Conservation (phyloP, 2,888 invertebrate genomes). For the Catonia carolina region DNA sequence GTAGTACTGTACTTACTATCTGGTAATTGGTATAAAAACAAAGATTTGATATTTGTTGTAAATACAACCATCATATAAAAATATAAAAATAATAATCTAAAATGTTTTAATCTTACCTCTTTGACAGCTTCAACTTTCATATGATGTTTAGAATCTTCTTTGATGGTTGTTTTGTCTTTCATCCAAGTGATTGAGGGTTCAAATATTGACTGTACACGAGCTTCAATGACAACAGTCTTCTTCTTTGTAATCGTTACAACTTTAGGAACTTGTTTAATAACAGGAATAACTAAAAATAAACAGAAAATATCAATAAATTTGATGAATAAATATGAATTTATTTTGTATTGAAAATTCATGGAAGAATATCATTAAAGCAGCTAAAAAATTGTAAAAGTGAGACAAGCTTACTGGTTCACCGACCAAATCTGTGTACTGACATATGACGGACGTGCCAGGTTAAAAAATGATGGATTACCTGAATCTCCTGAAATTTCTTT, state of each 20-base stretch:
- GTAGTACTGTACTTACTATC: too few species aligned
- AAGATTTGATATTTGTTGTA: too few species aligned
- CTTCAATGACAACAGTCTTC: conserved; percentile 88
- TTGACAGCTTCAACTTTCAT: conserved; percentile 71
- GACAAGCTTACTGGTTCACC: too few species aligned
- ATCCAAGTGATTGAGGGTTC: conserved; percentile 92
- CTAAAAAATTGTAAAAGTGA: not conserved
- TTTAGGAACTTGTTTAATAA: conserved; percentile 87
- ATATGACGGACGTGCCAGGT: too few species aligned
- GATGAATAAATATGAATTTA: not conserved
- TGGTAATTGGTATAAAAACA: too few species aligned
- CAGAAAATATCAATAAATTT: conserved; percentile 16
- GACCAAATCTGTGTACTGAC: too few species aligned
- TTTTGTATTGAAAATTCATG: too few species aligned
- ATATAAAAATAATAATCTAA: not conserved
- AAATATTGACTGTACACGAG: conserved; percentile 87
- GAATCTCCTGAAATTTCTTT: too few species aligned
- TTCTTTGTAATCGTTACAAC: conserved; percentile 87
- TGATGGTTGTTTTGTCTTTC: conserved; percentile 74
- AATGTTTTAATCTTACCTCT: conserved; percentile 51
- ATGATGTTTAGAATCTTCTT: conserved; percentile 67
- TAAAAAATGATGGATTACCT: too few species aligned
- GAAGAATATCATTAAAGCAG: too few species aligned
- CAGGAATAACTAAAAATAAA: conserved; percentile 69
- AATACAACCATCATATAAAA: too few species aligned